Conservation (phyloP, 2,113 vertebrate genomes). For the Corydoras sp. region DNA sequence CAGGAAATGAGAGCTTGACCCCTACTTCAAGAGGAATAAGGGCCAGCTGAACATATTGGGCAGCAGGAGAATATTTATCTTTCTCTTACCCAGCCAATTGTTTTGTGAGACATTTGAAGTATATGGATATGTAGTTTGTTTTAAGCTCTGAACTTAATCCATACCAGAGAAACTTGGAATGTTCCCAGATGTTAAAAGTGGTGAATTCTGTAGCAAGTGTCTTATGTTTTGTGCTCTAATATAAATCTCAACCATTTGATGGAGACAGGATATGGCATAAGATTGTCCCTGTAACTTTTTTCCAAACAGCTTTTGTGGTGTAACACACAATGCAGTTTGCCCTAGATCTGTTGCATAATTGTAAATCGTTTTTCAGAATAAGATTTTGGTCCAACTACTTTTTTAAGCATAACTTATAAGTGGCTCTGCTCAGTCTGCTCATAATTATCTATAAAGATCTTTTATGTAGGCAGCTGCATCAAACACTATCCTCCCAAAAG, state of each 20-base stretch:
- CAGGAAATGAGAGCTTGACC: constrained; percentile 73
- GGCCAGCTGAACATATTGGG: constrained; percentile 41
- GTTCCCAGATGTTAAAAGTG: constrained; percentile 30
- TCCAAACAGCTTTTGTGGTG: neutral
- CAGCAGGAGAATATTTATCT: constrained; percentile 46
- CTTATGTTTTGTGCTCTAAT: constrained; percentile 10
- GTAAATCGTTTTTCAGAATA: too few species aligned
- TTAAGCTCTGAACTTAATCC: constrained; percentile 38
- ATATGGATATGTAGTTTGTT: constrained; percentile 31
- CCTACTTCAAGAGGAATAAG: constrained; percentile 44
- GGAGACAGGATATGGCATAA: constrained; percentile 26
- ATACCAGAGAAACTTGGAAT: constrained; percentile 27
- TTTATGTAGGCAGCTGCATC: constrained; percentile 60
- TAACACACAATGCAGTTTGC: too few species aligned
- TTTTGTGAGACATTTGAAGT: constrained; percentile 31
- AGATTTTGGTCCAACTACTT: too few species aligned
- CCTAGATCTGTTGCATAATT: too few species aligned
- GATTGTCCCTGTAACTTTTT: constrained; percentile 21
- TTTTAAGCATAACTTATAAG: too few species aligned
- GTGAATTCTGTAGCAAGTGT: constrained; percentile 19
- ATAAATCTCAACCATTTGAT: constrained; percentile 27
- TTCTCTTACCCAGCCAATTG: constrained; percentile 29
- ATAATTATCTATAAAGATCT: constrained; percentile 62
- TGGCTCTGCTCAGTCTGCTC: constrained; percentile 41
- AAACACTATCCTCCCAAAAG: constrained; percentile 59